Percentiles rank a stretch among this genome's conserved stretches.
Conservation (phyloP, 2,113 vertebrate genomes). For the Lanius ludovicianus region DNA sequence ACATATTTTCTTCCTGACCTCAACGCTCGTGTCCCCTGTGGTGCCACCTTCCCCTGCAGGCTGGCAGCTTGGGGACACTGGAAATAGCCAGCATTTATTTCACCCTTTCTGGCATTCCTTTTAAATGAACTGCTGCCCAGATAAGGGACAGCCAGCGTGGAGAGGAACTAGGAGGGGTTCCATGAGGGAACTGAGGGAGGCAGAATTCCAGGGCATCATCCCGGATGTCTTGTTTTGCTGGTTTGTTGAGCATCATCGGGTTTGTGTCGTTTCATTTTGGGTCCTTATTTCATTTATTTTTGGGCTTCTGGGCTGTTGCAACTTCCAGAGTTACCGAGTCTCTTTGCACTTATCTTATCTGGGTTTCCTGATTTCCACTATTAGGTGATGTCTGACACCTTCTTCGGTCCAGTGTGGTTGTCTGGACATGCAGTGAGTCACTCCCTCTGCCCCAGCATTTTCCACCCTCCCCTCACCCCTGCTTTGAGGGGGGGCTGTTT, state of each 20-base stretch:
- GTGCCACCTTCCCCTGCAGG: background rate
- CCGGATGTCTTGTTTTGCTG: background rate
- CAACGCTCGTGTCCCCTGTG: background rate
- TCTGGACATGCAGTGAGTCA: conserved; percentile 69
- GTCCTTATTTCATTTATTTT: background rate
- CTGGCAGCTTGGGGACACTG: background rate
- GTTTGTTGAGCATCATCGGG: background rate
- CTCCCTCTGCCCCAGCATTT: background rate
- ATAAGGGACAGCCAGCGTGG: background rate
- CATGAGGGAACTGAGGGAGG: background rate
- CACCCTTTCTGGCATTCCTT: background rate
- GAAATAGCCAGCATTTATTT: background rate
- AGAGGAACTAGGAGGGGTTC: background rate
- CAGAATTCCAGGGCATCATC: background rate
- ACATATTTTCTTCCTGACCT: background rate
- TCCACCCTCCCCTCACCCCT: background rate
- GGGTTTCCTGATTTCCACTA: conserved; percentile 67
- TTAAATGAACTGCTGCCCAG: background rate
- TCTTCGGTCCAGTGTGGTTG: conserved; percentile 41
- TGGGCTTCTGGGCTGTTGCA: background rate
- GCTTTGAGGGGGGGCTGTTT: background rate
- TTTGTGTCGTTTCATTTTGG: background rate
- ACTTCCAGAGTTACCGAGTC: conserved; percentile 23
- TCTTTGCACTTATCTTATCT: conserved; percentile 70
- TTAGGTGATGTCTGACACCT: conserved; percentile 77